Evolutionary conservation across 2,113 vertebrate genomes (phyloP).

Genomic region (Rhea pennata): DNA sequence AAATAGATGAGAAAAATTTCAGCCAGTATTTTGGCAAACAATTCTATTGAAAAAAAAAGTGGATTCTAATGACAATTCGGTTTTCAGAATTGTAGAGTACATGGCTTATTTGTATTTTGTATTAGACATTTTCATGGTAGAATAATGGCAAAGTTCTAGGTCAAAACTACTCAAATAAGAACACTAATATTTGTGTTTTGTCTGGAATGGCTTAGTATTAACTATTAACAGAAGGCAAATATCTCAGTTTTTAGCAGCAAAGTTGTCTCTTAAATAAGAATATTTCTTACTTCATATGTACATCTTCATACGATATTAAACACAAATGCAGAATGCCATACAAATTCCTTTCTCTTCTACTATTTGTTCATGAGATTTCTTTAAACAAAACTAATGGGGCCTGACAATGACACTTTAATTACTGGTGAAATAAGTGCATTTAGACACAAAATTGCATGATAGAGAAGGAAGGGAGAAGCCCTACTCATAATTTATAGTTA

Average conservation of each 20-base stretch:
- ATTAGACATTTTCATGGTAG: neutral
- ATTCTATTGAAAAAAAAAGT: neutral
- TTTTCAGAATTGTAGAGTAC: neutral
- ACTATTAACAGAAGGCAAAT: neutral
- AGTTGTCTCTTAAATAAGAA: neutral
- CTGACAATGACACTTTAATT: neutral
- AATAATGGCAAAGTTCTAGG: neutral
- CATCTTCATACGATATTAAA: neutral
- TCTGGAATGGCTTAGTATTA: neutral
- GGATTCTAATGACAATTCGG: neutral
- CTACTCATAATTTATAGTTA: neutral
- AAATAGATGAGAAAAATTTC: neutral
- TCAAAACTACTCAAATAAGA: neutral
- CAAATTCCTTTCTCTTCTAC: neutral
- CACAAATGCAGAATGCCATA: neutral
- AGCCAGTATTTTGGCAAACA: neutral
- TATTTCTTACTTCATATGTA: neutral
- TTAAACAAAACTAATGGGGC: neutral
- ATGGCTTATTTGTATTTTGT: neutral
- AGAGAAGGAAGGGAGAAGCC: neutral
- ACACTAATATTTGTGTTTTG: neutral
- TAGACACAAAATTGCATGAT: neutral
- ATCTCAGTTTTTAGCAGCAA: neutral
- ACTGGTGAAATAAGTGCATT: neutral
- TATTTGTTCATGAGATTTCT: neutral